Evolutionary conservation across 2,113 vertebrate species (phyloP), one percentile per base, ranked within the genome.

Genomic region (Carollia perspicillata): DNA sequence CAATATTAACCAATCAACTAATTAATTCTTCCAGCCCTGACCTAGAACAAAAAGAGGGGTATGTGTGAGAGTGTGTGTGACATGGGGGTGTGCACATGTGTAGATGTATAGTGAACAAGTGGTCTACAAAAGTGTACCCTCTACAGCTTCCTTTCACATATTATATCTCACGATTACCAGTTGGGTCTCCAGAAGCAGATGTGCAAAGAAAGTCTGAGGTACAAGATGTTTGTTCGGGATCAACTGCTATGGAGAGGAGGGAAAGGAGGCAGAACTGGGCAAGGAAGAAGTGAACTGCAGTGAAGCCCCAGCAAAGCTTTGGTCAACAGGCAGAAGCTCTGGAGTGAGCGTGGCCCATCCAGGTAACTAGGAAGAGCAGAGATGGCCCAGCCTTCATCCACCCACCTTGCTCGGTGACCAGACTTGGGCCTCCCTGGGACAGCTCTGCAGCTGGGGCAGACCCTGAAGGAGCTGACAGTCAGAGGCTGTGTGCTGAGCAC

Each of bases 81-180:
- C 1, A 5, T 0, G 3, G 3, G 11, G 3, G 7, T 1, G 2
- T 0, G 1, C 28, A 8, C 22, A 8, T 58, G 6, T 58, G 8
- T 8, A 0, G 47, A 40, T 22, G 8, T 8, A n/a, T 49, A 47
- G 8, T 22, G 20, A 78, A 65, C 9, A 74, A 60, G 40, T 12
- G 5, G 60, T 33, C 53, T n/a, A 44, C 44, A 89, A 55, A 65
- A 68, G 9, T 35, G 1, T 71, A 35, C 65, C 14, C 8, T 84
- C 49, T 18, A 49, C 23, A 37, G 44, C 26, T 33, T 37, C 74
- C 40, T 84, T 77, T 94, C 35, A 37, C 10, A n/a, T 4, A 71
- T 60, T 35, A 35, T 0, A 89, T 63, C 30, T 86, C 53, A 66
- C 30, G 20, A 17, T 55, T 55, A 20, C 42, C 22, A 35, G 5